Percentiles rank a stretch among this genome's conserved stretches.
Evolutionary conservation across 2,113 vertebrate genomes (phyloP).

Genomic region (Craseonycteris thonglongyai): DNA sequence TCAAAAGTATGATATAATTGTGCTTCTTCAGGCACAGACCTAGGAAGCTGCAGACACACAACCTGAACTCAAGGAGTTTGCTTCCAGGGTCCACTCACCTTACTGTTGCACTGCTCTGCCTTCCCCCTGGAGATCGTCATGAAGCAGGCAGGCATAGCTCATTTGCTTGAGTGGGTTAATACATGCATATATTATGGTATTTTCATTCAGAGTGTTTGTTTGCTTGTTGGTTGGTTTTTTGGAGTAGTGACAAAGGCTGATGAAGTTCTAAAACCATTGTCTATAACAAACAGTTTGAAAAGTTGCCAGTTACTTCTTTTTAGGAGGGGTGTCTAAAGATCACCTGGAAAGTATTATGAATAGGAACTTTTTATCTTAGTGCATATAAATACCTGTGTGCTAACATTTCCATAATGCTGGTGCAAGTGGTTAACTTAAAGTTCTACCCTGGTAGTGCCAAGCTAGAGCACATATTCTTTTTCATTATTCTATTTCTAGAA

Average conservation of each 20-base stretch:
- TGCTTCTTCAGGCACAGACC: not conserved
- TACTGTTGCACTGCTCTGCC: rapidly evolving
- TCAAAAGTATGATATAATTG: not conserved
- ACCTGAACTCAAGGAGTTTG: not conserved
- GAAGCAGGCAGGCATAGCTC: too few relatives aligned
- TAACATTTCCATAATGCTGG: not conserved
- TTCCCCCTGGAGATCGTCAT: not conserved
- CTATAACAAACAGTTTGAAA: not conserved
- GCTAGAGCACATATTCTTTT: not conserved
- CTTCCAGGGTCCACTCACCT: not conserved
- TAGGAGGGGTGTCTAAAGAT: not conserved
- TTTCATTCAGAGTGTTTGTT: too few relatives aligned
- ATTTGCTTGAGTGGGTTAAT: not conserved
- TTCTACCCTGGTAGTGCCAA: not conserved
- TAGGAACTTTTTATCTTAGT: not conserved
- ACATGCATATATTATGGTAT: not conserved
- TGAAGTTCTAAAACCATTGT: not conserved
- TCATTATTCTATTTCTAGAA: not conserved
- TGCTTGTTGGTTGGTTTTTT: too few relatives aligned
- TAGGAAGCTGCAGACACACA: not conserved
- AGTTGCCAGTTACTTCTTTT: not conserved
- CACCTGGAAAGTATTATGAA: not conserved
- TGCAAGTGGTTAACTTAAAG: not conserved
- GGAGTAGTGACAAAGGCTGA: too few relatives aligned
- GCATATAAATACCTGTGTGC: not conserved